Evolutionary conservation across 1,140 invertebrate genomes (phyloP), one percentile per base, ranked within the genome.

Genomic region (Platyscapa corneri): DNA sequence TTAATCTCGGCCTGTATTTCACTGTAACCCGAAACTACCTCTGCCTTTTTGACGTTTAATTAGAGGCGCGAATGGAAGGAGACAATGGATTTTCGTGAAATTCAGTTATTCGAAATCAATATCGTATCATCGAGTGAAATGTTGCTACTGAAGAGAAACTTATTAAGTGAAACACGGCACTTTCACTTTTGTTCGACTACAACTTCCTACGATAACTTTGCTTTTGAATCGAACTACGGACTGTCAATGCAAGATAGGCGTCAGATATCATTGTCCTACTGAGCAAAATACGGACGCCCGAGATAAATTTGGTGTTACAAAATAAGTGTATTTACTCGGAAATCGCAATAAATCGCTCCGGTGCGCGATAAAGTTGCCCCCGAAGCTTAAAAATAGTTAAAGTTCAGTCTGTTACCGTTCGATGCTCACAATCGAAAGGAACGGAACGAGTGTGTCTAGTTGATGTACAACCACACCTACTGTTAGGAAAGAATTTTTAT

Each of bases 201-300:
- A 60, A 79, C 83, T 77, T 79, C 83, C 76, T 84, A 84, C 83
- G 56, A 83, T 30, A 79, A 79, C 60, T 78, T 84, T 32, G 72
- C 83, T 78, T 72, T 70, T 67, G 46, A 79, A 79, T 77, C 56
- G 42, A 84, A 84, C 76, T n/a, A 65, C 65, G 60, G 23, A 67
- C n/a, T 72, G 60, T 60, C 60, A 70, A 56, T 64, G 81, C 20
- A 16, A 39, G 65, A 37, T 78, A 79, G 46, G 56, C 14, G 60
- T 32, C 34, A 70, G 75, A 79, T 79, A 84, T 72, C 70, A 72
- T 84, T 78, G 83, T 84, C 46, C 82, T 39, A 46, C 3, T 10
- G 56, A 32, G 49, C 32, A 7, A 75, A 77, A 34, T 64, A 76
- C 49, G 53, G 5, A 56, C 70, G 67, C 18, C 16, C 14, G 30